Evolutionary conservation across 2,888 invertebrate species (phyloP), one percentile per base, ranked within the genome.

Genomic region (Thera obeliscata): DNA sequence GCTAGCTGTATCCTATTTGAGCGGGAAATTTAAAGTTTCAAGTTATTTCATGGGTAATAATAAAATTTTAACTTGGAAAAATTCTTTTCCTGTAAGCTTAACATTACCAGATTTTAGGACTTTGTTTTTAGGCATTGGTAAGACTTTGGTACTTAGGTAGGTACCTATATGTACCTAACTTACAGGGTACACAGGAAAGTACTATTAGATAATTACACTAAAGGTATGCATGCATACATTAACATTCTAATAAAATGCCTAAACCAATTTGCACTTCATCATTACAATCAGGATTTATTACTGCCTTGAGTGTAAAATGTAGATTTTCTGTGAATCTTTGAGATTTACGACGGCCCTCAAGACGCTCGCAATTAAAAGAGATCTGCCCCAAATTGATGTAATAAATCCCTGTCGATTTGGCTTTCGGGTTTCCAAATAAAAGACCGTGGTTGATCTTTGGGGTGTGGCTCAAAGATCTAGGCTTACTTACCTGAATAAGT

Each of bases 321-420:
- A 75, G 70, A 38, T 61, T 56, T 55, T 57, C 12, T 22, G n/a
- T 49, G 48, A 50, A 63, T 57, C 57, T 50, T 57, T 38, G n/a
- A 49, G 11, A 63, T 41, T 61, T 69, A 58, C 46, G 59, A 59
- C 56, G 54, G 41, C 46, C 50, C 12, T 38, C 38, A 63, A 64
- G 59, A 59, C 57, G 55, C 49, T 58, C 57, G 74, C 73, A 79
- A 79, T 79, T 78, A 80, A 76, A 77, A 74, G 72, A 72, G 74
- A 77, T 78, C 76, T 63, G 61, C 60, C 43, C 55, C 48, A 71
- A 78, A 76, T 78, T 71, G 66, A 65, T 68, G 67, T 70, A 66
- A 64, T 74, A 75, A 76, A 73, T 73, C 69, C 61, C 66, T 72
- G 65, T 64, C 62, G 64, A 56, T 61, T 62, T 64, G 59, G 52